Conservation (phyloP, 2,113 vertebrate species). For the Ciconia stormi region DNA sequence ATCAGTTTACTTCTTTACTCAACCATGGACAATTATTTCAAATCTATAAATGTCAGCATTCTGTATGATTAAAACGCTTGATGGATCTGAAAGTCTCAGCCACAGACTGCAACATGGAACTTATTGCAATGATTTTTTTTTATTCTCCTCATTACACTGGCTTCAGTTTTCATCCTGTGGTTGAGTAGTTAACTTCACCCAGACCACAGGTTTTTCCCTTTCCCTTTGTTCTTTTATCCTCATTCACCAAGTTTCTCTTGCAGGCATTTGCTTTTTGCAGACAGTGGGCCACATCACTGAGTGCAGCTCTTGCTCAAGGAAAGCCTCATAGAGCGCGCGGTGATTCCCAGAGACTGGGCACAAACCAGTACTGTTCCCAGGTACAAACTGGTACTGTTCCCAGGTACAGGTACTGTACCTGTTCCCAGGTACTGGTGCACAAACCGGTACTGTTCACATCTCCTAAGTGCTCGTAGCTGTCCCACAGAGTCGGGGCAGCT, state of each 20-base stretch:
- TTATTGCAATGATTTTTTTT: conserved; percentile 28
- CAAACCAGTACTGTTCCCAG: rapidly evolving
- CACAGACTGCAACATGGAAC: not conserved
- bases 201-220: not conserved
- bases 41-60: conserved; percentile 2
- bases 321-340: not conserved
- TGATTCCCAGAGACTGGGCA: not conserved
- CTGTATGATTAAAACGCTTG: not conserved
- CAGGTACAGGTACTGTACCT: no score
- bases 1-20: conserved; percentile 46
- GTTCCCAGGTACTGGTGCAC: not conserved
- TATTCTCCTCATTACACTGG: not conserved
- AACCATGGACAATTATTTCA: conserved; percentile 16
- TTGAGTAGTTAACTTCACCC: not conserved
- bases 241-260: rapidly evolving
- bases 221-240: not conserved
- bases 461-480: not conserved
- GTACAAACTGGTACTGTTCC: rapidly evolving
- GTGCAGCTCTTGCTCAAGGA: not conserved
- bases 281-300: not conserved
- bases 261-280: not conserved
- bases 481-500: not conserved
- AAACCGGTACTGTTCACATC: rapidly evolving
- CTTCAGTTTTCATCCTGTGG: not conserved
- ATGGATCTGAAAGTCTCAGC: conserved; percentile 2